These are phyloP conservation scores for Asbolus verrucosus DNA, from an alignment of 1,140 invertebrate genomes.

Conservation along the genomic window DNA sequence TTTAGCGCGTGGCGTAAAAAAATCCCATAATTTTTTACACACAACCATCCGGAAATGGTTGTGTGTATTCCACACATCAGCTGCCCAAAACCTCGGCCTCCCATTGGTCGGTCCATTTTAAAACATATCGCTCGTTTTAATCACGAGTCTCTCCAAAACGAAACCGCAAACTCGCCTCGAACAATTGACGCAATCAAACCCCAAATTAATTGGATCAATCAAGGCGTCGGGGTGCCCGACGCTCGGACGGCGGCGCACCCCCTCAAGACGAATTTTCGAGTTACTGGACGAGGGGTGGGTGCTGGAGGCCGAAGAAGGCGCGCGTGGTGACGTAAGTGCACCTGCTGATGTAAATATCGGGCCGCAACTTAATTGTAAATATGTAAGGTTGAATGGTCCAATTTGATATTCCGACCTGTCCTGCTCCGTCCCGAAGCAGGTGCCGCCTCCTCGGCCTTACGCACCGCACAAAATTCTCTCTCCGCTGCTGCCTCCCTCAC, in stretches of 20 bases:
- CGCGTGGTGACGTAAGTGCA: constrained; percentile 42
- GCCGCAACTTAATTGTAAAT: constrained; percentile 53
- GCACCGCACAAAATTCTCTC: constrained; percentile 34
- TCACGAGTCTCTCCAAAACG: constrained; percentile 8
- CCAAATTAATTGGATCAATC: no score
- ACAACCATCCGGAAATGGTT: constrained; percentile 26
- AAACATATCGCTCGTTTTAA: neutral
- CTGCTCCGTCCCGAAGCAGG: constrained; percentile 49
- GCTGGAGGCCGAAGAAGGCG: neutral
- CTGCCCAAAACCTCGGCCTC: neutral
- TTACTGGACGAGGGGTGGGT: no score
- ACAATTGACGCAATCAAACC: neutral
- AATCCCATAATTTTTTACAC: neutral
- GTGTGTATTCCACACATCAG: constrained; percentile 2
- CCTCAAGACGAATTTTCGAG: no score
- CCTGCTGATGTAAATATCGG: constrained; percentile 53
- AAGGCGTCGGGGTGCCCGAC: no score
- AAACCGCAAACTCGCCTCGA: no score
- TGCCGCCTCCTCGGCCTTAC: constrained; percentile 41
- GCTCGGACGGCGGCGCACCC: neutral
- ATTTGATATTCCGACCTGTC: constrained; percentile 52
- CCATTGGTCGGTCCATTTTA: constrained; percentile 10
- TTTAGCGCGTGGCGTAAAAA: constrained; percentile 1
- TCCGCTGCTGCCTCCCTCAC: constrained; percentile 3
- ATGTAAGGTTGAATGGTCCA: constrained; percentile 49